Evolutionary conservation across 2,113 vertebrate genomes (phyloP).

Genomic region (Motacilla tschutschensis): DNA sequence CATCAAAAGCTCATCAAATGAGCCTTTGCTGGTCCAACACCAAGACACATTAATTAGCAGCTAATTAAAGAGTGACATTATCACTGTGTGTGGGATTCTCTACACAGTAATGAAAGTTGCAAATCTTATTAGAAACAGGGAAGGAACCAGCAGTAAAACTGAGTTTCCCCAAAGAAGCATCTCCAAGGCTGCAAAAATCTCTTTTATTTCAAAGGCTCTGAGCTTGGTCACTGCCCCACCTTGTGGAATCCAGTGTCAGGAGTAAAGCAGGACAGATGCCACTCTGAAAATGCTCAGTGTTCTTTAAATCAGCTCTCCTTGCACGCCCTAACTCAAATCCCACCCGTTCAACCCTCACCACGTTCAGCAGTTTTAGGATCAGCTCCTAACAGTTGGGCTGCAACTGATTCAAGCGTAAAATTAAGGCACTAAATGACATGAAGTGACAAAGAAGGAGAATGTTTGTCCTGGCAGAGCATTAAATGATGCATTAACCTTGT

Average conservation of each 20-base stretch:
- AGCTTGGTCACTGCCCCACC: background rate
- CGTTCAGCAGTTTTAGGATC: too few relatives aligned
- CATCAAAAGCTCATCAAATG: accelerated
- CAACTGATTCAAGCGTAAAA: background rate
- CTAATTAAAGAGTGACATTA: background rate
- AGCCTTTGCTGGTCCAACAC: background rate
- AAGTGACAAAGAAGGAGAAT: background rate
- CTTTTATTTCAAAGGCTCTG: background rate
- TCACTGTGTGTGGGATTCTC: background rate
- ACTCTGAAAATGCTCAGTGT: background rate
- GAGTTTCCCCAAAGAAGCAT: background rate
- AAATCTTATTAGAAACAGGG: background rate
- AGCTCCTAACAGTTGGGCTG: accelerated
- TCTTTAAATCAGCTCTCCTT: background rate
- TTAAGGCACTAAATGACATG: accelerated
- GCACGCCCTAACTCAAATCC: background rate
- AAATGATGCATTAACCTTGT: background rate
- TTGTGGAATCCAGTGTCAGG: background rate
- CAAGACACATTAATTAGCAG: background rate
- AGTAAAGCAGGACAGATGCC: background rate
- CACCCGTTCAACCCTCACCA: background rate
- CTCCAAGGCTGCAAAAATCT: background rate
- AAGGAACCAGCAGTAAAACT: background rate
- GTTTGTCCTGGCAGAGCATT: background rate
- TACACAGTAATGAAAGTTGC: background rate